These are phyloP conservation scores for Hyperopisus bebe DNA, from an alignment of 2,113 vertebrate species.

Conservation along the genomic window DNA sequence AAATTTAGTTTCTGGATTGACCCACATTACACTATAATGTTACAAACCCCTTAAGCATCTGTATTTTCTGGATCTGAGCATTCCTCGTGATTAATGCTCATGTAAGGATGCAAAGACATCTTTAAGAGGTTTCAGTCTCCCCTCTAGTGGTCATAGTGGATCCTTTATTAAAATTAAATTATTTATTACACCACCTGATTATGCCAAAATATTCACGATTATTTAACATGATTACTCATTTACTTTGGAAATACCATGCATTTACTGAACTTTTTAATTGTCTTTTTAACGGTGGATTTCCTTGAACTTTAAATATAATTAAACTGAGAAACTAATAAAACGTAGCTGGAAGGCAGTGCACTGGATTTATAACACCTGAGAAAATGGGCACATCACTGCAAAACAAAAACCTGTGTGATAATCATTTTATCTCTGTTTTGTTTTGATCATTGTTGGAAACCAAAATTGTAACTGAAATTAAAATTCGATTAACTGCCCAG, in stretches of 20 bases:
- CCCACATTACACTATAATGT: not conserved
- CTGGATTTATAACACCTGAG: not conserved
- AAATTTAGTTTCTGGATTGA: not conserved
- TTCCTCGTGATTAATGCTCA: not conserved
- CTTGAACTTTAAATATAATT: not conserved
- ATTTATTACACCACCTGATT: not conserved
- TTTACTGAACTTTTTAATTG: not conserved
- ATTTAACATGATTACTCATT: not conserved
- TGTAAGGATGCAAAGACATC: not conserved
- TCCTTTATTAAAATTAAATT: not conserved
- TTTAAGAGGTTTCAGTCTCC: conserved; percentile 43
- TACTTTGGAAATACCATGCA: not conserved
- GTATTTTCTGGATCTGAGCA: not conserved
- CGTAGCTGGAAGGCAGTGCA: not conserved
- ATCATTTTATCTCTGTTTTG: not conserved
- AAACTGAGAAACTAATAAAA: not conserved
- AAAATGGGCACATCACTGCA: not conserved
- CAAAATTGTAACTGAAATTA: not conserved
- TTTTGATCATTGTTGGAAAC: not conserved
- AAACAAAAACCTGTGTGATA: not conserved
- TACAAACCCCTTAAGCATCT: not conserved
- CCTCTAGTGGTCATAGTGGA: conserved; percentile 49
- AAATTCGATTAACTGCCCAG: not conserved
- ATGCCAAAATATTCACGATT: not conserved
- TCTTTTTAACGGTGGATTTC: not conserved